Evolutionary conservation across 2,797 vertebrate species (phyloP).

Genomic region (Aplochiton taeniatus): DNA sequence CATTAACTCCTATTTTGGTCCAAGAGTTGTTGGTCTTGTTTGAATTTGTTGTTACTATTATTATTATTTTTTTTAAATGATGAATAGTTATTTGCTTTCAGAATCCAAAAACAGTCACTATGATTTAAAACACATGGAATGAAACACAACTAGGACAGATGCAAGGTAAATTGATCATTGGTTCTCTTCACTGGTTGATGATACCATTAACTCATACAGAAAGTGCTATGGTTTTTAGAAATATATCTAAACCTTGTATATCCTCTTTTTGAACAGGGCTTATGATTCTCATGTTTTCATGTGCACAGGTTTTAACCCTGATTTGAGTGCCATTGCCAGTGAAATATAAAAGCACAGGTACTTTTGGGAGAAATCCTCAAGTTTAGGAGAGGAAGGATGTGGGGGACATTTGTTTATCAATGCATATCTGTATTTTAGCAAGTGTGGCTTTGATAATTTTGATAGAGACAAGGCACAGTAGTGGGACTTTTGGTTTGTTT

Average conservation of each 20-base stretch:
- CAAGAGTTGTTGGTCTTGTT: no score
- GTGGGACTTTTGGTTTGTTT: constrained; percentile 61
- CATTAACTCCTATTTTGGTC: no score
- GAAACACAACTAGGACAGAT: background rate
- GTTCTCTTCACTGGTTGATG: constrained; percentile 58
- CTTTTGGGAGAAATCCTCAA: constrained; percentile 25
- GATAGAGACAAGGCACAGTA: constrained; percentile 29
- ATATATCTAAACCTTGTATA: constrained; percentile 42
- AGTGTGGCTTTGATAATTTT: constrained; percentile 27
- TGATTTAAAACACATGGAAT: no score
- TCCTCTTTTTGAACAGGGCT: constrained; percentile 50
- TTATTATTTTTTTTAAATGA: no score
- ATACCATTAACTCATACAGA: constrained; percentile 40
- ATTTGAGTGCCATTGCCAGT: constrained; percentile 50
- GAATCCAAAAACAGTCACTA: no score
- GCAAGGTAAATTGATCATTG: constrained; percentile 49
- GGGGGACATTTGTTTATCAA: constrained; percentile 25
- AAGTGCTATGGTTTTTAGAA: constrained; percentile 38
- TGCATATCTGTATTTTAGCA: constrained; percentile 38
- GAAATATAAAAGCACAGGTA: constrained; percentile 31
- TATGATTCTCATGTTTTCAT: constrained; percentile 49
- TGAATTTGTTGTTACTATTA: no score
- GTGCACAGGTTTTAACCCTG: constrained; percentile 53
- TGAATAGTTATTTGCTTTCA: no score
- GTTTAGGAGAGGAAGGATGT: constrained; percentile 25